Evolutionary conservation across 2,888 invertebrate genomes (phyloP), one percentile per base, ranked within the genome.

Genomic region (Amblyteles armatorius): DNA sequence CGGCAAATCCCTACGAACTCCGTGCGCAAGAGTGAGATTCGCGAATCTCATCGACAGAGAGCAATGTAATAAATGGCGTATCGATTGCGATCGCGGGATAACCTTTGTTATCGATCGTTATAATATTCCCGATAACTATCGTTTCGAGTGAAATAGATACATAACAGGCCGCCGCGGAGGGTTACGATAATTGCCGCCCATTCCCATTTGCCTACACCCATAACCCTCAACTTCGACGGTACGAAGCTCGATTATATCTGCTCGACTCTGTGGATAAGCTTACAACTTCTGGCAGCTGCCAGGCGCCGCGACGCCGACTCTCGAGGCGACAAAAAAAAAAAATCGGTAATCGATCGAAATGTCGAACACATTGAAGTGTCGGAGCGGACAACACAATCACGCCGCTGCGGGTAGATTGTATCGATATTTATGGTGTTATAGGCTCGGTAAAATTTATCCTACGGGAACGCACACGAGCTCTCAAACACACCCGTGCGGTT

Each of bases 51-150:
- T 52, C 50, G 19, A 19, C 29, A 50, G 84, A 87, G 89, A 87
- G 88, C 83, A 88, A 89, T 83, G 76, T 90, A 89, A 88, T 89
- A 89, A 48, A 89, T 57, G 85, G 86, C 57, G 82, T 77, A 87
- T 90, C 85, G 85, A 83, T 74, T 79, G 71, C 83, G 79, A 80
- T 76, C 76, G 33, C 33, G 86, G 44, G 84, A 82, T 85, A 86
- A 89, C 87, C 90, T 89, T 89, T 90, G 89, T 90, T 89, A 89
- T 89, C 89, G 89, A 89, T 87, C 86, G 74, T 57, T 74, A 74
- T 48, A 74, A 74, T 74, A 48, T 60, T 19, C 13, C 6, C 60
- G 74, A 74, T 63, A 74, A 74, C 63, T 63, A 74, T 74, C 63
- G 33, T 33, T 74, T 63, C n/a, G 48, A 73, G 48, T 60, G 74